These are phyloP conservation scores for Boloria euphrosyne DNA, from an alignment of 2,888 invertebrate genomes.

Conservation along the genomic window DNA sequence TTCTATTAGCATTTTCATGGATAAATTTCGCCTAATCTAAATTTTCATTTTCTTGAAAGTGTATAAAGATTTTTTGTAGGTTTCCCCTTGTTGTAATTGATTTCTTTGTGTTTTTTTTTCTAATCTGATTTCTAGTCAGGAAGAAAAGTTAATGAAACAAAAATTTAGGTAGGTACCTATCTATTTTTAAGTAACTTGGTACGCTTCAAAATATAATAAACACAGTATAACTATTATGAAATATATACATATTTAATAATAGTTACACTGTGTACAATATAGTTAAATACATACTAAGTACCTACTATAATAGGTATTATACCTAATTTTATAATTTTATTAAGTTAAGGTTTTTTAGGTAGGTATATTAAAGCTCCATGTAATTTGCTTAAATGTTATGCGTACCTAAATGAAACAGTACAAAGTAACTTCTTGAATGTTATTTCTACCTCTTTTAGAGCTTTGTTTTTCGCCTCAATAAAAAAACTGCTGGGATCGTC, in stretches of 20 bases:
- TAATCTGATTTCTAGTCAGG: too few species aligned
- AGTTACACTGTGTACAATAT: too few species aligned
- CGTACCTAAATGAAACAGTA: not conserved
- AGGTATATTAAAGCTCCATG: not conserved
- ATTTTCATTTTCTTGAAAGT: conserved; percentile 27
- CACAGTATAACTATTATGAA: too few species aligned
- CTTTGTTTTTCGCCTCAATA: conserved; percentile 41
- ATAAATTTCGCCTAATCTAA: conserved; percentile 25
- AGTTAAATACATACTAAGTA: too few species aligned
- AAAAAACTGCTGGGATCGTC: conserved; percentile 37
- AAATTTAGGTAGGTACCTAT: too few species aligned
- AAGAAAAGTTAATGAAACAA: too few species aligned
- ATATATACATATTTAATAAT: too few species aligned
- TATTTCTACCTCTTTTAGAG: conserved; percentile 36
- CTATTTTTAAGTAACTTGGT: too few species aligned
- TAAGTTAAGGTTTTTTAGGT: too few species aligned
- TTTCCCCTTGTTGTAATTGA: not conserved
- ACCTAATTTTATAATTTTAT: too few species aligned
- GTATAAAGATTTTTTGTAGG: conserved; percentile 6
- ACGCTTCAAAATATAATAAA: too few species aligned
- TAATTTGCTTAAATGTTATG: not conserved
- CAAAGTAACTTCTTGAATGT: conserved; percentile 22
- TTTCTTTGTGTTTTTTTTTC: not conserved
- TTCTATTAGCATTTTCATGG: conserved; percentile 33
- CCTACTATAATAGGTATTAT: too few species aligned